Evolutionary conservation across 2,888 invertebrate genomes (phyloP).

Genomic region (Diogma glabrata): DNA sequence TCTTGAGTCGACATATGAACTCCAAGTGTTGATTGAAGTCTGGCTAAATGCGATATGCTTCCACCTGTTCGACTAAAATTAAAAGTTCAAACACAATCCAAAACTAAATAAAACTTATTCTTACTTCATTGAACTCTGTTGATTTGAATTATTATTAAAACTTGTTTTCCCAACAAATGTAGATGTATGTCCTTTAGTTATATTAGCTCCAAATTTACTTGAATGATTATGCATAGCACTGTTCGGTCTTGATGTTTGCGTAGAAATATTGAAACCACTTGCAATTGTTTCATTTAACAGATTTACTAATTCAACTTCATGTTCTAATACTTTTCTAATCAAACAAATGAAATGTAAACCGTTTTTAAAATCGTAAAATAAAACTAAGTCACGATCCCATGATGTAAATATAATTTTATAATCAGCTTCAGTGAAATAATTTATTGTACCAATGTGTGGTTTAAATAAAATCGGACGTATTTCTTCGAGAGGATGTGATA

Average conservation of each 20-base stretch:
- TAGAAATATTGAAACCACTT: background rate
- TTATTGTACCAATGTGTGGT: slow-evolving; percentile 44
- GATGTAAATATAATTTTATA: slow-evolving; percentile 60
- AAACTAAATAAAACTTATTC: no score
- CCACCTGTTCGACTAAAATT: background rate
- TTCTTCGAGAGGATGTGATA: slow-evolving; percentile 85
- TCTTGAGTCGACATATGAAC: slow-evolving; percentile 31
- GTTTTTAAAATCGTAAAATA: slow-evolving; percentile 65
- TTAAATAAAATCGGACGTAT: slow-evolving; percentile 71
- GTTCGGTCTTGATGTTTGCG: background rate
- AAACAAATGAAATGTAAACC: slow-evolving; percentile 74
- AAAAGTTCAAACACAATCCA: no score
- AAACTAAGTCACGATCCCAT: slow-evolving; percentile 65
- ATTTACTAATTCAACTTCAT: slow-evolving; percentile 44
- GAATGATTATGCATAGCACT: background rate
- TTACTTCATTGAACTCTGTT: no score
- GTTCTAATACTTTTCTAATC: slow-evolving; percentile 59
- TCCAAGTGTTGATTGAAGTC: slow-evolving; percentile 31
- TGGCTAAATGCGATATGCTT: slow-evolving; percentile 27
- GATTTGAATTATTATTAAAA: no score
- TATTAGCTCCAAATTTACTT: slow-evolving; percentile 4
- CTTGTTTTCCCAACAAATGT: background rate
- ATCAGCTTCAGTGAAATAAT: slow-evolving; percentile 51
- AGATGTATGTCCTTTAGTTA: slow-evolving; percentile 1
- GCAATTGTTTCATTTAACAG: background rate